A percentile compares a stretch with the other conserved stretches of the same genome.
These are phyloP conservation scores for Cyclina sinensis DNA, from an alignment of 1,140 invertebrate genomes.

Conservation along the genomic window DNA sequence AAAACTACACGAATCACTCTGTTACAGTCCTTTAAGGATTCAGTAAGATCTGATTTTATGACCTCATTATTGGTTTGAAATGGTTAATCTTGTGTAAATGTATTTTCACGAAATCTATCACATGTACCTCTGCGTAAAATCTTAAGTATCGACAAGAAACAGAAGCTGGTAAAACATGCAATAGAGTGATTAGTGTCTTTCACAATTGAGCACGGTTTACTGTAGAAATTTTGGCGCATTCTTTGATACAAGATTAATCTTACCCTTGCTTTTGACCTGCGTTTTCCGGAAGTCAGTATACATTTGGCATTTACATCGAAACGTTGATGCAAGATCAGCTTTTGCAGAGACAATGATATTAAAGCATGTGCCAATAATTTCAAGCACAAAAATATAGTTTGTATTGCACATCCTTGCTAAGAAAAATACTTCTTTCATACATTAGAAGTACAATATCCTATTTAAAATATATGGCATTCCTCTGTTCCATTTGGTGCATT, in stretches of 20 bases:
- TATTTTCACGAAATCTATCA: constrained; percentile 12
- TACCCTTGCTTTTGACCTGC: constrained; percentile 55
- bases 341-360: constrained; percentile 5
- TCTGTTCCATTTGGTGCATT: too few relatives aligned
- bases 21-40: neutral
- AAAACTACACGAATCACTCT: neutral
- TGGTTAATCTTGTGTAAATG: neutral
- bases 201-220: constrained; percentile 4
- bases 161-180: neutral
- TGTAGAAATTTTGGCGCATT: constrained; percentile 46
- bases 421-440: too few relatives aligned
- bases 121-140: neutral
- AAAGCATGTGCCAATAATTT: constrained; percentile 56
- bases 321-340: constrained; percentile 9
- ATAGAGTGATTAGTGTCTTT: constrained; percentile 24
- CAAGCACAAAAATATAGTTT: too few relatives aligned
- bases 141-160: neutral
- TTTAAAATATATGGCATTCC: too few relatives aligned
- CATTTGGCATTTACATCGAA: neutral
- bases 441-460: too few relatives aligned
- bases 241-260: constrained; percentile 15
- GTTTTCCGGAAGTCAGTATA: neutral
- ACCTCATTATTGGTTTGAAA: constrained; percentile 39
- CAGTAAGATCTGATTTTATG: constrained; percentile 28
- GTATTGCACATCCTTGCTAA: too few relatives aligned